A percentile compares a stretch with the other conserved stretches of the same genome.
phyloP scores from a whole-genome alignment of 2,888 invertebrate species.

The Lasioglossum lativentre region DNA sequence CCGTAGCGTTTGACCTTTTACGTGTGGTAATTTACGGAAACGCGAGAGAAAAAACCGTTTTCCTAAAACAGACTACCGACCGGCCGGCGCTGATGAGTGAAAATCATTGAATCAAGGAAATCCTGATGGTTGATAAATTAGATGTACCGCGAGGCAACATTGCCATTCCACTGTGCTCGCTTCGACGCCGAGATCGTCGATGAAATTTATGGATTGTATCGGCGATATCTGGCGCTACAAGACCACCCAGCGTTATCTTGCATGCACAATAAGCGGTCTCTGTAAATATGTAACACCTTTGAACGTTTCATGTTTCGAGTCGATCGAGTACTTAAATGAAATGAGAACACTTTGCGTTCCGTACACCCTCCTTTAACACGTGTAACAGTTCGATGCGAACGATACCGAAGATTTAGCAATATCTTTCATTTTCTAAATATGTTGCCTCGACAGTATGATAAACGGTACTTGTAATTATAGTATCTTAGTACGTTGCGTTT shows the following conservation, averaged over 20 bases:
- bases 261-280: background rate
- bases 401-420: background rate
- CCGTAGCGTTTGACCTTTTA: slow-evolving; percentile 54
- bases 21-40: slow-evolving; percentile 55
- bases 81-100: slow-evolving; percentile 26
- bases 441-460: background rate
- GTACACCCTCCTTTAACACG: background rate
- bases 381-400: background rate
- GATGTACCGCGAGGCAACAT: background rate
- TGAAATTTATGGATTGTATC: background rate
- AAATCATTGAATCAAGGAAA: slow-evolving; percentile 32
- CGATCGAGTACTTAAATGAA: slow-evolving; percentile 6
- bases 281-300: slow-evolving; percentile 2
- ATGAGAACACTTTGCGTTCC: background rate
- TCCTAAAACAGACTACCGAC: slow-evolving; percentile 13
- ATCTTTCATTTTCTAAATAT: background rate
- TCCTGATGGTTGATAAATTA: slow-evolving; percentile 12
- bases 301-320: background rate
- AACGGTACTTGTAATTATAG: background rate
- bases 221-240: background rate
- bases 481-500: background rate
- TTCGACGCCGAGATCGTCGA: background rate
- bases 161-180: background rate
- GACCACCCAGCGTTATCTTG: slow-evolving; percentile 2
- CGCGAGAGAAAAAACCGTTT: slow-evolving; percentile 23